These are phyloP conservation scores for Acanthosoma haemorrhoidale DNA, from an alignment of 2,888 invertebrate genomes.

Conservation along the genomic window DNA sequence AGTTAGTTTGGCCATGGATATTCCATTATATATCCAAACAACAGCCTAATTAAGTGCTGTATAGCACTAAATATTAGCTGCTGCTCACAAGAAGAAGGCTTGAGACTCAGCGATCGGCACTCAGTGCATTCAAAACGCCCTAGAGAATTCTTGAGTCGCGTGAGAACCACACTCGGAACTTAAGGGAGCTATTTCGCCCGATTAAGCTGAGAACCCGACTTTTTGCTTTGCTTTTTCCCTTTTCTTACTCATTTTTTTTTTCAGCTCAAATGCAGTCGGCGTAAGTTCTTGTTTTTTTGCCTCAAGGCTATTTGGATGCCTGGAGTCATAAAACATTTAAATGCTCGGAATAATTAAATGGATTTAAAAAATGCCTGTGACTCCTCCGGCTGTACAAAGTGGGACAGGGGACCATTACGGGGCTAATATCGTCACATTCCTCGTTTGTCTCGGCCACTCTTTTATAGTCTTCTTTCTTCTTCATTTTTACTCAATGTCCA, in stretches of 20 bases:
- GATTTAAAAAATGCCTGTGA: background rate
- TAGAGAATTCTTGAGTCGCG: background rate
- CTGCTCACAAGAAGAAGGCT: too few relatives aligned
- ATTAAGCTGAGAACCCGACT: constrained; percentile 1
- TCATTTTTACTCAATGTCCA: too few relatives aligned
- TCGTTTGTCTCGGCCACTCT: background rate
- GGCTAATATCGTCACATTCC: background rate
- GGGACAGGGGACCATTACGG: background rate
- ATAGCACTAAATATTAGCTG: too few relatives aligned
- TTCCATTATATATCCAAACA: too few relatives aligned
- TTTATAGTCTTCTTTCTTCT: too few relatives aligned
- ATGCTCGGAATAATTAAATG: constrained; percentile 1
- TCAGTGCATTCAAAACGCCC: constrained; percentile 1
- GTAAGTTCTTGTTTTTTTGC: background rate
- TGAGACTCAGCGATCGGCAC: background rate
- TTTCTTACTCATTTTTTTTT: background rate
- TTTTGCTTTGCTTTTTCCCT: background rate
- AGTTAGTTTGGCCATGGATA: too few relatives aligned
- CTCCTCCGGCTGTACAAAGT: background rate
- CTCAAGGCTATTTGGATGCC: too few relatives aligned
- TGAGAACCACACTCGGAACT: constrained; percentile 2
- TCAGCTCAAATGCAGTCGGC: background rate
- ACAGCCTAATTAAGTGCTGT: too few relatives aligned
- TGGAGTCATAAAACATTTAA: constrained; percentile 5
- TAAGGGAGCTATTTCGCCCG: background rate